phyloP scores from a whole-genome alignment of 1,140 invertebrate species.

The Philaenus spumarius region DNA sequence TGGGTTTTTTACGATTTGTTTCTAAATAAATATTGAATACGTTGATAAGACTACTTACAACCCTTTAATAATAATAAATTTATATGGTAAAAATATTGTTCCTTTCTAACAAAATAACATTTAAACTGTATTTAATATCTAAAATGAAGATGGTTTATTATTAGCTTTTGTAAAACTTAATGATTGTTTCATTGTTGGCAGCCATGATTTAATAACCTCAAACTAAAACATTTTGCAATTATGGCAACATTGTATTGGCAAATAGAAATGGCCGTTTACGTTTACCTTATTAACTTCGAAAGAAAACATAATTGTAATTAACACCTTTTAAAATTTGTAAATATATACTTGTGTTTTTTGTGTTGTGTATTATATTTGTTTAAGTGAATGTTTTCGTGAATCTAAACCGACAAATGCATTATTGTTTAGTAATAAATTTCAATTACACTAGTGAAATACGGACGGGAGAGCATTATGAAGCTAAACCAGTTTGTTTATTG shows the following conservation, averaged over 20 bases:
- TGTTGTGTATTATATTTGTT: background rate
- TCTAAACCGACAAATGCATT: background rate
- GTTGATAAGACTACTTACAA: too few relatives aligned
- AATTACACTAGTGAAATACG: background rate
- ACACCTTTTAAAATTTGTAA: too few relatives aligned
- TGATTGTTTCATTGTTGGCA: slow-evolving; percentile 16
- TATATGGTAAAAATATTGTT: too few relatives aligned
- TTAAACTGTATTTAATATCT: too few relatives aligned
- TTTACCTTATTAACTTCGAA: background rate
- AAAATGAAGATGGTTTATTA: too few relatives aligned
- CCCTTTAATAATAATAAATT: too few relatives aligned
- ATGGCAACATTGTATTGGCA: slow-evolving; percentile 29
- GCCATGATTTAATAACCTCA: slow-evolving; percentile 13
- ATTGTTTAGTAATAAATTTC: background rate
- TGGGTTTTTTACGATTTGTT: too few relatives aligned
- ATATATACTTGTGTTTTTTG: background rate
- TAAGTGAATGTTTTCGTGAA: slow-evolving; percentile 9
- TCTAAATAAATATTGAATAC: too few relatives aligned
- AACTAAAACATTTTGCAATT: slow-evolving; percentile 17
- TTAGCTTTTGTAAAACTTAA: background rate
- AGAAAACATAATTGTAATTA: too few relatives aligned
- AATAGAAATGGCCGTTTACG: slow-evolving; percentile 28
- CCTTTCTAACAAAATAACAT: too few relatives aligned
- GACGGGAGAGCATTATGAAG: background rate
- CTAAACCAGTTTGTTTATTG: slow-evolving; percentile 16